Base-by-base conservation (phyloP, 2,888 invertebrate species). In the Elmis aenea region DNA sequence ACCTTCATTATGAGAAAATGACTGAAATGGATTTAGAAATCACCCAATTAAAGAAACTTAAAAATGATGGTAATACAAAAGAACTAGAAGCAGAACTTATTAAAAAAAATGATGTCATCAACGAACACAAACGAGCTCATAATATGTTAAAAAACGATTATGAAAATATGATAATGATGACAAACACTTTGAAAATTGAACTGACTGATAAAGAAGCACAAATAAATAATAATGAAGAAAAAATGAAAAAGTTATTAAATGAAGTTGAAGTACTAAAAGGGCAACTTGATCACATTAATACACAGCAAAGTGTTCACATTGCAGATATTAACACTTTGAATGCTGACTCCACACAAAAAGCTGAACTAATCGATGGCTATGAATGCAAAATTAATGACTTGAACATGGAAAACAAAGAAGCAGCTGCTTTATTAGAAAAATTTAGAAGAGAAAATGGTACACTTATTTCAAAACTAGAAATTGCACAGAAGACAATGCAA, bases 391-490 rank as follows among this genome's bases (percentile, higher is more conserved):
- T 8, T 10, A n/a, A 15, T 15, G 27, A 27, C 2, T 8, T 27
- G 5, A 3, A 16, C 5, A 9, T 5, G 3, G 16, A 27, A 27
- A 10, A n/a, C n/a, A 3, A 16, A 16, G 15, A 27, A 14, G n/a
- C 16, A 9, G 5, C 6, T 9, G 16, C 15, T 13, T n/a, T n/a
- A n/a, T n/a, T n/a, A n/a, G n/a, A 38, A 10, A 24, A 31, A 3
- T 13, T 50, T 2, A 30, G 16, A 20, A 20, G 32, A 3, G 33
- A 35, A 10, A 46, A 46, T 16, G 13, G 32, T n/a, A 14, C 9
- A 5, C 18, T 50, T 23, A 13, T 26, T 14, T 15, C 31, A 22
- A 14, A 46, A 25, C 14, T 50, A 11, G 36, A 31, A 6, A 27
- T 30, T 13, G 15, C 39, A 13, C 30, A 34, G 11, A 22, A 41